Evolutionary conservation across 2,797 vertebrate genomes (phyloP).

Genomic region (Sebastiscus tertius): DNA sequence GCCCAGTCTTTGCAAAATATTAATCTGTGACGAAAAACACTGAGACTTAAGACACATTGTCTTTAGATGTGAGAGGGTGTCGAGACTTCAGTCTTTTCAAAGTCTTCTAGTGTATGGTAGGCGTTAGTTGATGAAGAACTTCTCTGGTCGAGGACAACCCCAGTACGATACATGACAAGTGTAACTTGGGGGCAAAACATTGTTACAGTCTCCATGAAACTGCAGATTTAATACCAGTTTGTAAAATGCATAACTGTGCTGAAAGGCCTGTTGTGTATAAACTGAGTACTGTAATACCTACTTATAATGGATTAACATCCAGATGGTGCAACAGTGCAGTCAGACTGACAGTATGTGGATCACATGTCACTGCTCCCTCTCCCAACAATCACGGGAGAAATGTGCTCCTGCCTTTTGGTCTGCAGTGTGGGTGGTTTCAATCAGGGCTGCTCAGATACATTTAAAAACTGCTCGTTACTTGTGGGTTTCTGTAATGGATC

Average conservation of each 20-base stretch:
- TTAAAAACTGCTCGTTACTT: not conserved
- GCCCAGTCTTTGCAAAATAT: not conserved
- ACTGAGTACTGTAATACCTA: slow-evolving; percentile 44
- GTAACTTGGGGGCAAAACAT: no score
- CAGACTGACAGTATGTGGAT: slow-evolving; percentile 17
- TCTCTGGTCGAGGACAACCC: no score
- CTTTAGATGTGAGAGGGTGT: no score
- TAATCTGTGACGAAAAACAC: no score
- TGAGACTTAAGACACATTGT: no score
- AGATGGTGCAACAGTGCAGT: slow-evolving; percentile 53
- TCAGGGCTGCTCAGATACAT: not conserved
- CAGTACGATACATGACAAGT: no score
- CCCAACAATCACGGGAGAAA: not conserved
- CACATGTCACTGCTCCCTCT: not conserved
- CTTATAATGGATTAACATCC: slow-evolving; percentile 56
- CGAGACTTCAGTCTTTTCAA: no score
- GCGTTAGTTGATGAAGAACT: no score
- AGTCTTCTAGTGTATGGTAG: no score
- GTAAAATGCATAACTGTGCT: not conserved
- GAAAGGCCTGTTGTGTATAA: slow-evolving; percentile 31
- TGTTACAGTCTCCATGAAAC: not conserved
- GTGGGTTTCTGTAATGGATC: not conserved
- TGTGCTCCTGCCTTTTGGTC: not conserved
- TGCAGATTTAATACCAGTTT: not conserved
- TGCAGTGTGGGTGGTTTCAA: not conserved